phyloP scores from a whole-genome alignment of 2,888 invertebrate species.

The Sesamia inferens region DNA sequence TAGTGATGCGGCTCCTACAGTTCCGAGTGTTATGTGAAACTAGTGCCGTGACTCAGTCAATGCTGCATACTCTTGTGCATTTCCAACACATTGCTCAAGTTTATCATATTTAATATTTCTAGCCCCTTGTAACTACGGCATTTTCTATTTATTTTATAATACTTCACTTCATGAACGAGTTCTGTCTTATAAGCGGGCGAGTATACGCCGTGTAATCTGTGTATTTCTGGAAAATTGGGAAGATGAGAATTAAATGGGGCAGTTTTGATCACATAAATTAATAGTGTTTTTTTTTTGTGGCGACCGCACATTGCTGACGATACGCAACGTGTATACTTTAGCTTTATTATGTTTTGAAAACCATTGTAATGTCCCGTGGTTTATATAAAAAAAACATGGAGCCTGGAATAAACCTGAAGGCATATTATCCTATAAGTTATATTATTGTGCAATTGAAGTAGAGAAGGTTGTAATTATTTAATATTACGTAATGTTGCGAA shows the following conservation, averaged over 20 bases:
- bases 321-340: constrained; percentile 22
- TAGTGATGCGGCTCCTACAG: constrained; percentile 1
- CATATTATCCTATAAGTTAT: neutral
- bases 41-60: constrained; percentile 11
- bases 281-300: constrained; percentile 60
- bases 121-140: constrained; percentile 50
- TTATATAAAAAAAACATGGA: constrained; percentile 23
- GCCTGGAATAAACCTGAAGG: neutral
- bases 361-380: neutral
- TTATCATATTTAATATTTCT: constrained; percentile 58
- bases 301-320: constrained; percentile 9
- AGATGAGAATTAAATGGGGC: constrained; percentile 69
- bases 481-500: constrained; percentile 18
- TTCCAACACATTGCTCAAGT: constrained; percentile 60
- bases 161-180: constrained; percentile 43
- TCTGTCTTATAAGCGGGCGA: constrained; percentile 45
- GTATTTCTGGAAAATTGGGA: constrained; percentile 63
- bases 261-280: constrained; percentile 68
- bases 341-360: constrained; percentile 7
- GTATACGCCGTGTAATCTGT: constrained; percentile 47
- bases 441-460: neutral
- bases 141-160: constrained; percentile 45
- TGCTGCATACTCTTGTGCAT: constrained; percentile 30
- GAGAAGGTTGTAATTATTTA: constrained; percentile 3
- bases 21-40: constrained; percentile 4